These are phyloP conservation scores for Cliona cf. orientalis DNA, from an alignment of 37 sponge, comb jelly and placozoan species.

Conservation along the genomic window DNA sequence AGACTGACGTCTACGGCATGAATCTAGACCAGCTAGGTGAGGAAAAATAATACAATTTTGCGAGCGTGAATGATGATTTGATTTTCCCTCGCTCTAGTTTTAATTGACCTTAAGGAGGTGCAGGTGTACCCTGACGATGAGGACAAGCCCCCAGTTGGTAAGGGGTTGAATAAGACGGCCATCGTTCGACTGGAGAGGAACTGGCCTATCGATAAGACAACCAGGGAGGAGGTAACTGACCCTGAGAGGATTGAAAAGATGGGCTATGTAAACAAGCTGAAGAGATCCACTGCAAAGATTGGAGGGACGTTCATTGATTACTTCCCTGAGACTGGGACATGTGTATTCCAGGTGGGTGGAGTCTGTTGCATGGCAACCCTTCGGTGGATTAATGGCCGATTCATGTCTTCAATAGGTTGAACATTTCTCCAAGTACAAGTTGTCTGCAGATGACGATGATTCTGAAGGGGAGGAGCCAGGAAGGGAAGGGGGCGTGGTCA, in stretches of 20 bases:
- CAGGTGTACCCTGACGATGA: constrained; percentile 86
- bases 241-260: constrained; percentile 41
- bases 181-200: constrained; percentile 56
- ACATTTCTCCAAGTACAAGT: constrained; percentile 92
- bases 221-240: constrained; percentile 76
- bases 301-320: constrained; percentile 89
- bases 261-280: constrained; percentile 74
- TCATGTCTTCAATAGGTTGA: constrained; percentile 46
- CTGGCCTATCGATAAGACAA: constrained; percentile 92
- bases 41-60: not conserved
- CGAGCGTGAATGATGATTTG: not conserved
- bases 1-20: constrained; percentile 77
- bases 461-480: constrained; percentile 56
- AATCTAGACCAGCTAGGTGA: constrained; percentile 87
- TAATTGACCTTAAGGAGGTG: constrained; percentile 83
- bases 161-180: constrained; percentile 88
- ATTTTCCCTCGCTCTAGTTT: constrained; percentile 43
- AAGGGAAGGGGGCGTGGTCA: constrained; percentile 11
- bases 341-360: constrained; percentile 68
- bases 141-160: constrained; percentile 74
- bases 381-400: not conserved
- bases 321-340: constrained; percentile 69
- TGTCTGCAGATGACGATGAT: constrained; percentile 66
- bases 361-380: not conserved
- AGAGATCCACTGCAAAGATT: constrained; percentile 74